A percentile compares a stretch with the other conserved stretches of the same genome.
phyloP scores from a whole-genome alignment of 35 echinoderm and acorn worm genomes.

The Ophiothrix spiculata region DNA sequence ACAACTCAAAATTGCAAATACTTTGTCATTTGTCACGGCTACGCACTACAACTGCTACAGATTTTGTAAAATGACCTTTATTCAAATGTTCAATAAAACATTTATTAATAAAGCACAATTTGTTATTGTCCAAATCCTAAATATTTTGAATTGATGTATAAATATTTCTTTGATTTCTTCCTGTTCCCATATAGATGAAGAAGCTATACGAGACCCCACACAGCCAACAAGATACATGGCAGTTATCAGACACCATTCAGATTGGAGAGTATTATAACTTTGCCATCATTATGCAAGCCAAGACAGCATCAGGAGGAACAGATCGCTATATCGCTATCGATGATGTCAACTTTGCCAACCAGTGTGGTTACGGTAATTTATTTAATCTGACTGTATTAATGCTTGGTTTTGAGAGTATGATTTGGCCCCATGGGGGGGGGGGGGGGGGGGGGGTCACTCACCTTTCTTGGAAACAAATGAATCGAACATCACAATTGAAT shows the following conservation, averaged over 20 bases:
- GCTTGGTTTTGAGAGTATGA: too few relatives aligned
- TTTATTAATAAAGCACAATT: too few relatives aligned
- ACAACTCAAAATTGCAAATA: too few relatives aligned
- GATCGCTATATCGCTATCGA: constrained; percentile 6
- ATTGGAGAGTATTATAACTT: constrained; percentile 28
- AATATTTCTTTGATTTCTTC: too few relatives aligned
- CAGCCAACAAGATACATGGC: constrained; percentile 15
- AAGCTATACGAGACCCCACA: not conserved
- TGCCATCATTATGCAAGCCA: constrained; percentile 4
- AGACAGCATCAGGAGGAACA: not conserved
- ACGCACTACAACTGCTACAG: too few relatives aligned
- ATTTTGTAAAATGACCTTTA: too few relatives aligned
- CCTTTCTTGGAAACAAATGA: not conserved
- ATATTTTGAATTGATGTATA: too few relatives aligned
- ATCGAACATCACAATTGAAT: not conserved
- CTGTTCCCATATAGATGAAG: not conserved
- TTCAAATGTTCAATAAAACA: too few relatives aligned
- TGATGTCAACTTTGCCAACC: constrained; percentile 21
- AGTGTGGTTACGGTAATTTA: constrained; percentile 23
- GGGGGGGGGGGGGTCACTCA: not conserved
- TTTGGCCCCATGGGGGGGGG: not conserved
- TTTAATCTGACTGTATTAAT: too few relatives aligned
- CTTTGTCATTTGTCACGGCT: too few relatives aligned
- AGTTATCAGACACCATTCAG: not conserved
- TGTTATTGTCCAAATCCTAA: too few relatives aligned